Evolutionary conservation across 2,797 vertebrate genomes (phyloP), one percentile per base, ranked within the genome.

Genomic region (Echeneis naucrates): DNA sequence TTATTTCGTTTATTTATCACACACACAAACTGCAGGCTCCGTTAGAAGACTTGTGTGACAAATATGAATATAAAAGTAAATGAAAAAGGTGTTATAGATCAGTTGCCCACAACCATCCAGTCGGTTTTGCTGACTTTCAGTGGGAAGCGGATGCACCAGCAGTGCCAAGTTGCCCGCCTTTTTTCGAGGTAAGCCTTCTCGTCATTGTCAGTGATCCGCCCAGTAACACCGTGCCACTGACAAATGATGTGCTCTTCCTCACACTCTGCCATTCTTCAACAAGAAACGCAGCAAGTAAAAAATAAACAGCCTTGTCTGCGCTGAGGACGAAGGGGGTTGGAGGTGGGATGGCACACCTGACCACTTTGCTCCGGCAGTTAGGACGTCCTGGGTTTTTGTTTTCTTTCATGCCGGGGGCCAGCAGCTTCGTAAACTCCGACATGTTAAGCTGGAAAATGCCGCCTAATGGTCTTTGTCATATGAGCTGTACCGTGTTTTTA

Each of bases 201-300:
- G 13, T 48, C 27, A 63, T 23, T 56, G n/a, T 32, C 66, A 54
- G 26, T 58, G 38, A 71, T 61, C 32, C 32, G 30, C 33, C 7
- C 19, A 5, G 47, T 13, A 37, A 17, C n/a, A 26, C 4, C 44
- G 7, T 12, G 13, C 33, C 37, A 56, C 47, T n/a, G 30, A n/a
- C 26, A 50, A 44, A 56, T 21, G 13, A 40, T 17, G 13, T 40
- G 10, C 33, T 42, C 24, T 44, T 70, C 32, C 37, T 37, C 23
- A 42, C 0, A 50, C 8, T 44, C 14, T 45, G 55, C 52, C 4
- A 9, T 19, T 23, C 0, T 5, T 71, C 9, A 38, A 40, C n/a
- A 54, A 51, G 21, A 38, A 52, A 33, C 38, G 30, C 38, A 74
- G 9, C 40, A 35, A 11, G 26, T n/a, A n/a, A 32, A 32, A 12